Evolutionary conservation across 1,140 invertebrate species (phyloP), one percentile per base, ranked within the genome.

Genomic region (Heterodera carotae): DNA sequence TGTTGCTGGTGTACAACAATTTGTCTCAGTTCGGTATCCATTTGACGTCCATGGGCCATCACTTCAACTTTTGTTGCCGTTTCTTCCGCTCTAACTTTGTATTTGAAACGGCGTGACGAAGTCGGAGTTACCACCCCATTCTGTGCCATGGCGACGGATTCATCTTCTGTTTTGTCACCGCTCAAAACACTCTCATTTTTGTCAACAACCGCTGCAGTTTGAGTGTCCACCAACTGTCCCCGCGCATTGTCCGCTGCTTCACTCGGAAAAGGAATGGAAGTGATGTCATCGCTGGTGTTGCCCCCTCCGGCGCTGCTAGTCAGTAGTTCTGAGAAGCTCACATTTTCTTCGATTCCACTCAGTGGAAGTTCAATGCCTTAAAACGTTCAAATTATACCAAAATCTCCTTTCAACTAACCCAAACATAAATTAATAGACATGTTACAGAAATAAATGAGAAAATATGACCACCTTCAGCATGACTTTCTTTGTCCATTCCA

Each of bases 211-310:
- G 48, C 48, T 0, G 39, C 39, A 43, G 39, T 43, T 43, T 43
- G 39, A 43, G 7, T 12, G 39, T 43, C 39, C 39, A 43, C n/a
- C n/a, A n/a, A 43, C 7, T 43, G 39, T 43, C 0, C 39, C 15
- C 15, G 7, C 12, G 5, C 22, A 2, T 56, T 56, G 48, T 22
- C 48, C 48, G 48, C 48, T 25, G 48, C 48, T 25, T 71, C 69
- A 48, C 69, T 71, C 48, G 59, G 48, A 25, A 48, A 71, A n/a
- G 69, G 69, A 27, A 71, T 56, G 5, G 69, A 71, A 25, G 69
- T 71, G 33, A 71, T 53, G 59, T 71, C 69, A 29, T 71, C 69
- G 34, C 69, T 71, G 22, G 69, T 71, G 69, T 71, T 56, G 12
- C 48, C 69, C 48, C 36, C 36, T 43, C 31, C 69, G 18, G 22